Evolutionary conservation across 1,140 invertebrate genomes (phyloP).

Genomic region (Oncopodura yosiiana): DNA sequence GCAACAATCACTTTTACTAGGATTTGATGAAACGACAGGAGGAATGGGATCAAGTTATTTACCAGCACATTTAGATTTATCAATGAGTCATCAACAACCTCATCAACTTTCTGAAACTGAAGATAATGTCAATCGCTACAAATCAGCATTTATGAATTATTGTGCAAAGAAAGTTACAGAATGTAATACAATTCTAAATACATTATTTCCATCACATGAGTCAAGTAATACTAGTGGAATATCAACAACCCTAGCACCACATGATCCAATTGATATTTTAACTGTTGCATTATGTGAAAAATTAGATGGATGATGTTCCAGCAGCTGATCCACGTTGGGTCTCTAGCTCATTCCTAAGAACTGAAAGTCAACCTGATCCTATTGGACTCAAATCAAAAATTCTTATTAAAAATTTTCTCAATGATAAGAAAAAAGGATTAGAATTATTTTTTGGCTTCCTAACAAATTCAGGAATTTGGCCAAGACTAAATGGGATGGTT

Average conservation of each 20-base stretch:
- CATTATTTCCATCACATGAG: constrained; percentile 52
- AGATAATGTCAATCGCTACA: constrained; percentile 31
- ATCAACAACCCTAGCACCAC: constrained; percentile 12
- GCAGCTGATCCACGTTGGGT: constrained; percentile 78
- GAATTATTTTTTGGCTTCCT: constrained; percentile 64
- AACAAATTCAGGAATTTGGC: constrained; percentile 63
- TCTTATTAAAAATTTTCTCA: constrained; percentile 42
- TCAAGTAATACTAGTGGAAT: constrained; percentile 4
- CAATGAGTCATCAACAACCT: constrained; percentile 15
- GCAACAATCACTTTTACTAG: background rate
- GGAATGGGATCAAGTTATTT: constrained; percentile 16
- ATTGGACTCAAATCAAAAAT: constrained; percentile 31
- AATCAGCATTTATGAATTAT: constrained; percentile 30
- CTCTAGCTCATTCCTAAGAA: background rate
- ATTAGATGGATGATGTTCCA: constrained; percentile 77
- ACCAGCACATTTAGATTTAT: constrained; percentile 28
- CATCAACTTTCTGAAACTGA: constrained; percentile 3
- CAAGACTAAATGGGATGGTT: constrained; percentile 50
- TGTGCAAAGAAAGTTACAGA: constrained; percentile 40
- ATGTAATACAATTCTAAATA: constrained; percentile 54
- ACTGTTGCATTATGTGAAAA: constrained; percentile 42
- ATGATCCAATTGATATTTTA: constrained; percentile 29
- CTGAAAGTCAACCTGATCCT: constrained; percentile 16
- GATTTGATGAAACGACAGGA: background rate
- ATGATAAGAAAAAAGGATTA: constrained; percentile 72